Percentiles rank a stretch among this genome's conserved stretches.
Conservation (phyloP, 2,888 invertebrate genomes). For the Dexiosoma caninum region DNA sequence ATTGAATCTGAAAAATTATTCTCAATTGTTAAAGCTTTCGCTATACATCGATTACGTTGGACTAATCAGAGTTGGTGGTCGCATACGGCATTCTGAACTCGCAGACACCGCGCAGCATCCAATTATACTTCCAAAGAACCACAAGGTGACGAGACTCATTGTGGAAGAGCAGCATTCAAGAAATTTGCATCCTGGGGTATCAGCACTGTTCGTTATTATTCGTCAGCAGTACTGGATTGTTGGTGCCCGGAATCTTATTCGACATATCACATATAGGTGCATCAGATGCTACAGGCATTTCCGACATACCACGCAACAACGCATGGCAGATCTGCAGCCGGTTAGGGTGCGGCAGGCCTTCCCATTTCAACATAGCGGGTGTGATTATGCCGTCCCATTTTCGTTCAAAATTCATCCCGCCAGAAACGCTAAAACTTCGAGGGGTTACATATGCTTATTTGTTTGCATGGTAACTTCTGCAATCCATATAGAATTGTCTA, state of each 20-base stretch:
- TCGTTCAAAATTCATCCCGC: not conserved
- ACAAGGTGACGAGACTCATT: constrained; percentile 30
- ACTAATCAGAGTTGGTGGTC: constrained; percentile 3
- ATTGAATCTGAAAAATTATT: no score
- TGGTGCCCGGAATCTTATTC: constrained; percentile 52
- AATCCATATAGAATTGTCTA: constrained; percentile 38
- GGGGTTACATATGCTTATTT: constrained; percentile 23
- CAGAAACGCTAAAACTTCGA: not conserved
- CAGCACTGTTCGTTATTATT: constrained; percentile 56
- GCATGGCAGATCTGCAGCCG: constrained; percentile 40
- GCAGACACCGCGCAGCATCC: constrained; percentile 41
- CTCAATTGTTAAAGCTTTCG: no score
- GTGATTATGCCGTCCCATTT: constrained; percentile 43
- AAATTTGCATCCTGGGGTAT: constrained; percentile 46
- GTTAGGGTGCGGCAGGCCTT: constrained; percentile 34
- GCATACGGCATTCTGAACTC: not conserved
- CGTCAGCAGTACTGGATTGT: constrained; percentile 59
- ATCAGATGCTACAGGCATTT: constrained; percentile 44
- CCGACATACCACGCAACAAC: constrained; percentile 12
- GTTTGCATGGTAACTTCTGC: constrained; percentile 37
- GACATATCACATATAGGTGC: constrained; percentile 26
- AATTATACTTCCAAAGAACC: constrained; percentile 44
- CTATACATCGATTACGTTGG: no score
- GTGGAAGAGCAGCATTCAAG: constrained; percentile 22
- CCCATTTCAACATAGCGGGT: constrained; percentile 39